Conservation (phyloP, 2,888 invertebrate species). For the Blomia tropicalis region DNA sequence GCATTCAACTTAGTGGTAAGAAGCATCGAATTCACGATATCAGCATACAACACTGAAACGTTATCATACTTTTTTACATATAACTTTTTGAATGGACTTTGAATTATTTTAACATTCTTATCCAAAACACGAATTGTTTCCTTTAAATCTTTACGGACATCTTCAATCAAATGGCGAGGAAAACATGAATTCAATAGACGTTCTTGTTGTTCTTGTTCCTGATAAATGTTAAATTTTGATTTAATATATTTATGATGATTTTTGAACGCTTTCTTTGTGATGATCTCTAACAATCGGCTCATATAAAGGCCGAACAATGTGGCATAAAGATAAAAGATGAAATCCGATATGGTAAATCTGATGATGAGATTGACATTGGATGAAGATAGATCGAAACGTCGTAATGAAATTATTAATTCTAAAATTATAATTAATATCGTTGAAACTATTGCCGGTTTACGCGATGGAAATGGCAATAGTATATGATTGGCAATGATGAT, state of each 20-base stretch:
- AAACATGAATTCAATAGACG: constrained; percentile 36
- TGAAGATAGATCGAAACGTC: background rate
- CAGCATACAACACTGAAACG: constrained; percentile 74
- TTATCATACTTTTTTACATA: constrained; percentile 76
- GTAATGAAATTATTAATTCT: constrained; percentile 45
- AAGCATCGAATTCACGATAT: constrained; percentile 79
- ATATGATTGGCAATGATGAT: constrained; percentile 62
- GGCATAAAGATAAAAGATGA: constrained; percentile 53
- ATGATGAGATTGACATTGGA: background rate
- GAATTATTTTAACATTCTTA: constrained; percentile 24
- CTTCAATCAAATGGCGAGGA: constrained; percentile 60
- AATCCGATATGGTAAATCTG: constrained; percentile 39
- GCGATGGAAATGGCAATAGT: constrained; percentile 61
- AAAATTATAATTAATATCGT: constrained; percentile 51
- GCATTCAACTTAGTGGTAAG: constrained; percentile 61
- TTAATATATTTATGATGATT: constrained; percentile 71
- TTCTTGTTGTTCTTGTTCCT: constrained; percentile 71
- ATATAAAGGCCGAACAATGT: constrained; percentile 74
- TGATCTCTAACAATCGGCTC: constrained; percentile 69
- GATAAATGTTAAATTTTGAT: constrained; percentile 59
- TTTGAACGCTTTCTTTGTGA: constrained; percentile 66
- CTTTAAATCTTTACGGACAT: constrained; percentile 44
- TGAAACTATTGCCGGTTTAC: constrained; percentile 51
- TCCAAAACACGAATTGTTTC: constrained; percentile 35
- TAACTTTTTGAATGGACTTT: constrained; percentile 48